Evolutionary conservation across 2,113 vertebrate genomes (phyloP), one percentile per base, ranked within the genome.

Genomic region (Nyctereutes procyonoides): DNA sequence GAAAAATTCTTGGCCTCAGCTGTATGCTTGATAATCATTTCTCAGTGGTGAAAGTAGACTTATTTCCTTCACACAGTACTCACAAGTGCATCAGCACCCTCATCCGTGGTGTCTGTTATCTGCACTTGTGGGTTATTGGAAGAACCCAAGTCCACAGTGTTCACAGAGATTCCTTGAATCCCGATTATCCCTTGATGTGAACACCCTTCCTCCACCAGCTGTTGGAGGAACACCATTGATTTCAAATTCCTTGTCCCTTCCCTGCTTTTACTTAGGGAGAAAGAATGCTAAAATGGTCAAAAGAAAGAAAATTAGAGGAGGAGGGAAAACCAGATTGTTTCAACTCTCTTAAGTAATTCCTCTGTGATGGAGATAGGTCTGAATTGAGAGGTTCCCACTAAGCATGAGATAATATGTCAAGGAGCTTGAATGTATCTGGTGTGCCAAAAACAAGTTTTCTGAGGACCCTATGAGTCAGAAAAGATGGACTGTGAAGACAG

Each of bases 401-500:
- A 86, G 11, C n/a, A 24, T 73, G n/a, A 38, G 15, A n/a, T 43
- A 32, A 55, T 48, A 63, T 77, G 48, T 93, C 71, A 95, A 80
- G 86, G 56, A 94, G 32, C 53, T 74, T 85, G 14, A 58, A n/a
- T 91, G 56, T 92, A 65, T 83, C 67, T 90, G 14, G 10, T 80
- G 0, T 82, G 62, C 71, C 60, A 65, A 51, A 80, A 81, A 76
- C 26, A 67, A 60, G 22, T 60, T 94, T 20, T 86, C 7, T 48
- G 65, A 97, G 35, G 53, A 62, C 63, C 38, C 86, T 88, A n/a
- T 12, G 35, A 65, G 51, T 71, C 69, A 90, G 90, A 83, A 92
- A 92, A 83, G 71, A 87, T 56, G 22, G 35, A 35, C n/a, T 28
- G 1, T 83, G 67, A 65, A 76, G 24, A 89, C 58, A 96, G 73